Evolutionary conservation across 2,888 invertebrate species (phyloP), one percentile per base, ranked within the genome.

Genomic region (Rhamphomyia laevipes): DNA sequence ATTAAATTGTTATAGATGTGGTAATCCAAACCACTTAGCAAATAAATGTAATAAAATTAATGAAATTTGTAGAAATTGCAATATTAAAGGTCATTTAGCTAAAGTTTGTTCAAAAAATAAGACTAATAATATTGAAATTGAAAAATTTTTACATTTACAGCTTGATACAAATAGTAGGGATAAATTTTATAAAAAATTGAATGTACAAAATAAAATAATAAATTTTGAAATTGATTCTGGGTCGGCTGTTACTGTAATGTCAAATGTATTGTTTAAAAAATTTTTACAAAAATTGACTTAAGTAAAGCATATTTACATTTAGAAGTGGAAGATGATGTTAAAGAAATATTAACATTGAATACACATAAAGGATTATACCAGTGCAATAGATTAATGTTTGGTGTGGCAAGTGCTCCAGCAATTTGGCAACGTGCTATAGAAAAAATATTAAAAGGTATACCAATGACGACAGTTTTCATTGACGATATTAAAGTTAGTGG

Each of bases 371-470:
- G 68, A 0, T 45, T 68, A 4, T 68, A 56, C 49, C 52, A 53
- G 30, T 60, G 61, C 38, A 61, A 62, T 33, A 56, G 66, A 21
- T 50, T 67, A 27, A 61, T 63, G 3, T 66, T 60, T 56, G 69
- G 67, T 13, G 60, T 66, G 13, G 58, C 60, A 6, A 65, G 65
- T 15, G 61, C 63, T 10, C 60, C 61, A 7, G 62, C 65, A 41
- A 65, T 67, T 62, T 53, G 58, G 53, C 66, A 67, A 47, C 47
- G 55, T 42, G 56, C 57, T 15, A 55, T 67, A 30, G 68, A 68
- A 51, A 51, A 58, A 35, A 50, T 65, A 31, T 51, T 69, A 11
- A 50, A 51, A 43, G 63, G 60, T 6, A 52, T 61, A 4, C 55
- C 59, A 3, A 57, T 52, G 10, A 58, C 60, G n/a, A 58, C 52